phyloP scores from a whole-genome alignment of 2,797 vertebrate species.

The Enteromius fasciolatus region DNA sequence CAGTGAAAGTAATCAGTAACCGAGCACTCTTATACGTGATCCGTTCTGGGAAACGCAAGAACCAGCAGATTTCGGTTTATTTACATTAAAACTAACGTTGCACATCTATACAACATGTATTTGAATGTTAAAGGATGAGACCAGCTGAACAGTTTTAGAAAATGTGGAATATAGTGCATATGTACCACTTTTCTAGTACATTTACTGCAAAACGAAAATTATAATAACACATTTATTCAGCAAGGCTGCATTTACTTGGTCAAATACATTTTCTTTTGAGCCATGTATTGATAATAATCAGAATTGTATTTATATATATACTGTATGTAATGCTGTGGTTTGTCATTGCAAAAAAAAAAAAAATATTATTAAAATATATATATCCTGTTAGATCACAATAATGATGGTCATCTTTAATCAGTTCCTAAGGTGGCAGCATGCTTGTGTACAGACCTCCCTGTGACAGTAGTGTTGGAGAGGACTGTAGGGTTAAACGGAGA shows the following conservation, averaged over 20 bases:
- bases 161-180: not conserved
- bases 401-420: not conserved
- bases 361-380: no score
- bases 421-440: not conserved
- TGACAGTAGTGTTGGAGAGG: conserved; percentile 6
- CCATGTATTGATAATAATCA: not conserved
- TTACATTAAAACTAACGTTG: not conserved
- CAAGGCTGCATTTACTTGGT: not conserved
- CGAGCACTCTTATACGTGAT: not conserved
- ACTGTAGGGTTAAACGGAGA: not conserved
- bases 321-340: not conserved
- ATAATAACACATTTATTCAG: not conserved
- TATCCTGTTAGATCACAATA: not conserved
- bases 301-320: not conserved
- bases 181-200: not conserved
- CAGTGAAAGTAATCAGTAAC: not conserved
- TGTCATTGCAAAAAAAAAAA: not conserved
- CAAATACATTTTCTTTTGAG: not conserved
- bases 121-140: not conserved
- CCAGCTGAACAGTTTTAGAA: not conserved
- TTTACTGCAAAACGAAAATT: not conserved
- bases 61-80: not conserved
- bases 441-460: not conserved
- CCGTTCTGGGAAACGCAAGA: not conserved
- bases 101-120: not conserved